Conservation (phyloP, 2,888 invertebrate species). For the Thera britannica region DNA sequence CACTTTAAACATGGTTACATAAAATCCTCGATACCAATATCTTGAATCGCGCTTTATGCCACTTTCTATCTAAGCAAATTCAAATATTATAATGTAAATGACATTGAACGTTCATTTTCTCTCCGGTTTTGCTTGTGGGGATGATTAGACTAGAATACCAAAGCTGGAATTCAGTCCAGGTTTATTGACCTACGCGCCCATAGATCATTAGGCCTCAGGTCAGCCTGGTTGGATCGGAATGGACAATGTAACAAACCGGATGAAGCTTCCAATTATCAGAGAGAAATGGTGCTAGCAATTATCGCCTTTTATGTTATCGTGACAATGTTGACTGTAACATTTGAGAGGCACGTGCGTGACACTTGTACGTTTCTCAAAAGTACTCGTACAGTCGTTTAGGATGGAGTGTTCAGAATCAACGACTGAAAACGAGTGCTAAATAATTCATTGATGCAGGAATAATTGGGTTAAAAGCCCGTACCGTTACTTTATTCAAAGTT, state of each 20-base stretch:
- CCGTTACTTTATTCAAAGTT: no score
- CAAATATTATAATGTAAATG: constrained; percentile 31
- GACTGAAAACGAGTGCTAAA: no score
- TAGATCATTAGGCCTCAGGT: constrained; percentile 7
- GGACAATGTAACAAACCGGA: constrained; percentile 20
- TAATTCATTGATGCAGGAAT: no score
- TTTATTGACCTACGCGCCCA: constrained; percentile 11
- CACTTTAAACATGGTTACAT: constrained; percentile 13
- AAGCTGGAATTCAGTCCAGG: neutral
- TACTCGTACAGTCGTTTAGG: neutral
- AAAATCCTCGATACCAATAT: constrained; percentile 42
- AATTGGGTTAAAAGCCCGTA: no score
- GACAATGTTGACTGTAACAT: constrained; percentile 8
- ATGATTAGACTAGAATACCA: constrained; percentile 2
- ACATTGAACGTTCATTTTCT: constrained; percentile 22
- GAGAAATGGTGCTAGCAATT: constrained; percentile 36
- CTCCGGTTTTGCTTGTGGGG: neutral
- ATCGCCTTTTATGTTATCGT: constrained; percentile 36
- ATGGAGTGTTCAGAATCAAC: neutral
- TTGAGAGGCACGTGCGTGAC: neutral
- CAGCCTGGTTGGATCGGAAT: neutral
- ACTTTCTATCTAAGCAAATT: constrained; percentile 47
- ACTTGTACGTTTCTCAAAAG: neutral
- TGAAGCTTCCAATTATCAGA: constrained; percentile 30
- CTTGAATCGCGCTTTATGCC: constrained; percentile 44